phyloP scores from a whole-genome alignment of 2,113 vertebrate species.

The Ptilonorhynchus violaceus region DNA sequence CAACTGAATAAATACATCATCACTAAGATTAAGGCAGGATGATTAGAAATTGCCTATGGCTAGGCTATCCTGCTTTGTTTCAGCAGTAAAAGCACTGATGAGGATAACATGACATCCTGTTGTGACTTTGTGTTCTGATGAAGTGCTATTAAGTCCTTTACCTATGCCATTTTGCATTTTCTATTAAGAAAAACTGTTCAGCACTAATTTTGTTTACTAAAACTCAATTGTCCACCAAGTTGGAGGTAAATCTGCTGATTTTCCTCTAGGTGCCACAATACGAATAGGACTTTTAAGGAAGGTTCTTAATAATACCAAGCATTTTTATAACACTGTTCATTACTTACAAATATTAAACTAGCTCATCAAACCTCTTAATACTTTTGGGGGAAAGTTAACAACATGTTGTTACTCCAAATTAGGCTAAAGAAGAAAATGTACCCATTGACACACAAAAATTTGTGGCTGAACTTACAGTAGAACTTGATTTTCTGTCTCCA shows the following conservation, averaged over 20 bases:
- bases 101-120: not conserved
- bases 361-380: not conserved
- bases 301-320: not conserved
- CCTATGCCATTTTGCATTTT: not conserved
- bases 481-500: not conserved
- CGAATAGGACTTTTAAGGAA: not conserved
- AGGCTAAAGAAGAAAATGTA: not conserved
- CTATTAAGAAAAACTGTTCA: not conserved
- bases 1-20: not conserved
- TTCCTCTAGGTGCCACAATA: not conserved
- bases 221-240: not conserved
- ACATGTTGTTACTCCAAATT: not conserved
- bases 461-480: not conserved
- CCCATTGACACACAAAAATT: not conserved
- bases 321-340: not conserved
- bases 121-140: not conserved
- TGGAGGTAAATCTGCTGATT: not conserved
- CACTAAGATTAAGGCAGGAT: not conserved
- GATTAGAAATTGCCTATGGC: not conserved
- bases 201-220: not conserved
- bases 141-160: not conserved
- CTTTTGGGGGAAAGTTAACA: not conserved
- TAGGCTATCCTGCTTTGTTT: not conserved
- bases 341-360: not conserved
- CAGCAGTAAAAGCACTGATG: not conserved